Base-by-base conservation (phyloP, 2,888 invertebrate genomes). In the Lacanobia wlatinum region DNA sequence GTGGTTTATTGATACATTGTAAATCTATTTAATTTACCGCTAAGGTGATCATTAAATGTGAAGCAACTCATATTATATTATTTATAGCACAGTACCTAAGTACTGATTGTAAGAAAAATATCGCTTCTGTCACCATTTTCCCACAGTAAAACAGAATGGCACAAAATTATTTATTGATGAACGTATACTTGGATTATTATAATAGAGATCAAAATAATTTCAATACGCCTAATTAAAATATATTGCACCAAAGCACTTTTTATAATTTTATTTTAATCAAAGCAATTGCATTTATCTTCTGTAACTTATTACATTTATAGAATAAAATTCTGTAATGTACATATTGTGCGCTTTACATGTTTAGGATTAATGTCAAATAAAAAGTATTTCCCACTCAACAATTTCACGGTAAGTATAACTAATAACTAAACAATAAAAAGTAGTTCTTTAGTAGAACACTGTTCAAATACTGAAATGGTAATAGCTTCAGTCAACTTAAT, bases 381-480 rank as follows among this genome's bases (percentile, higher is more conserved):
- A 62, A 79, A 55, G 9, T 63, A 50, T 55, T 68, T 60, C 55
- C 64, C 40, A 71, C 50, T 38, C 28, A 76, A 59, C 56, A 71
- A 48, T 63, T 34, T 21, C 50, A 56, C 75, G 40, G 43, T 52
- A 64, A 55, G 40, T 70, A 62, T 46, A 69, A 75, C 56, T 72
- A 72, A 64, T 76, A 76, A 72, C 59, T 70, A 76, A 76, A 82
- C 66, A 69, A 61, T 66, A 71, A 82, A 80, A 84, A 81, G 68
- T 63, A 53, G 78, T 82, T 71, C 72, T 34, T 70, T 53, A 76
- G 66, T 73, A 76, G 73, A 80, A 72, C 65, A 62, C 60, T 62
- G 73, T 70, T 71, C 72, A 76, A 85, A 84, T 84, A 84, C 82
- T 86, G 84, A 74, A 82, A 79, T 73, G 78, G 84, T 76, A 78